Conservation (phyloP, 2,797 vertebrate species). For the Scarus forsteni region DNA sequence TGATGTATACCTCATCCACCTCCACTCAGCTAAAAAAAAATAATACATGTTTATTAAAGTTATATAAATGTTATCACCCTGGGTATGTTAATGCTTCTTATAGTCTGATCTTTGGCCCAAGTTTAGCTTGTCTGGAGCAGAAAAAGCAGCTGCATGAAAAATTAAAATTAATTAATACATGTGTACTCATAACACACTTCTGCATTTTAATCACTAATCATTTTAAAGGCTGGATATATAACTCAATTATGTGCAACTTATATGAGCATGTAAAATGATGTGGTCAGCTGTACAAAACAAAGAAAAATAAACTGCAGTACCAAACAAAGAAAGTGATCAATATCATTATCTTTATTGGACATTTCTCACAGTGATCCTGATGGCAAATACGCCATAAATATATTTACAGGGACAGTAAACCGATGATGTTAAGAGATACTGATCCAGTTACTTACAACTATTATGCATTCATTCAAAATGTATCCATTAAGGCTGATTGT, state of each 20-base stretch:
- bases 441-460: neutral
- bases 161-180: neutral
- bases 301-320: too few relatives aligned
- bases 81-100: neutral
- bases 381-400: slow-evolving; percentile 8
- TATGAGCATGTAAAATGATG: too few relatives aligned
- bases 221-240: too few relatives aligned
- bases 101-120: neutral
- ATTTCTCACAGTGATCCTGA: neutral
- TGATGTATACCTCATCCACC: too few relatives aligned
- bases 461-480: neutral
- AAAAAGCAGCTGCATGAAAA: neutral
- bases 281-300: too few relatives aligned
- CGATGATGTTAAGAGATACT: neutral
- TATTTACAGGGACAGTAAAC: slow-evolving; percentile 24
- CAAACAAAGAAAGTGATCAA: neutral
- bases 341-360: slow-evolving; percentile 6
- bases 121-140: neutral
- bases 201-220: too few relatives aligned
- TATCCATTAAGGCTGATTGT: neutral
- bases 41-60: too few relatives aligned
- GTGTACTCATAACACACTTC: too few relatives aligned
- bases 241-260: too few relatives aligned
- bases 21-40: too few relatives aligned
- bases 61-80: too few relatives aligned